Evolutionary conservation across 2,113 vertebrate genomes (phyloP).

Genomic region (Okapia johnstoni): DNA sequence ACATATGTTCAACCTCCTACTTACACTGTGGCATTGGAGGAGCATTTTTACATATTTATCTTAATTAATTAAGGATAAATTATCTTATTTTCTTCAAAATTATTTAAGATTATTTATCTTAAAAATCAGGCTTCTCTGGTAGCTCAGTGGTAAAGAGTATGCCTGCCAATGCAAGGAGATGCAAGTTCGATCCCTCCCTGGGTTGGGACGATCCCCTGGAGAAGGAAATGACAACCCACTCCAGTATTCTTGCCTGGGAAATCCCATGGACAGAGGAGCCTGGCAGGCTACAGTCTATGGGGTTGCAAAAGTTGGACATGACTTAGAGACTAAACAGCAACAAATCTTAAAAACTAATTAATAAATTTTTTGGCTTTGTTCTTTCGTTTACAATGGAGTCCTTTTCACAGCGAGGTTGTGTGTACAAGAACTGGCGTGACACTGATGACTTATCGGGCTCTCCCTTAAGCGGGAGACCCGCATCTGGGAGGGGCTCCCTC

Average conservation of each 20-base stretch:
- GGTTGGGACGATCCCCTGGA: neutral
- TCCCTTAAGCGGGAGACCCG: rapidly evolving
- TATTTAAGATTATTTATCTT: neutral
- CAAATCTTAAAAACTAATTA: neutral
- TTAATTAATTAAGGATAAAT: neutral
- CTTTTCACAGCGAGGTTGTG: neutral
- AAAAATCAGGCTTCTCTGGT: neutral
- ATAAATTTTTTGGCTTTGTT: neutral
- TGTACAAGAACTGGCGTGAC: rapidly evolving
- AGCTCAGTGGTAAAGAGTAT: neutral
- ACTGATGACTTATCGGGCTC: rapidly evolving
- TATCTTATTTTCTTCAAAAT: neutral
- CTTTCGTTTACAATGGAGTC: neutral
- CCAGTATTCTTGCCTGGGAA: neutral
- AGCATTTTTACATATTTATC: neutral
- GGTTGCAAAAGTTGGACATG: neutral
- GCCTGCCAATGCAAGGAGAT: neutral
- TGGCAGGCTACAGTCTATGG: neutral
- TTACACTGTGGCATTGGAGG: neutral
- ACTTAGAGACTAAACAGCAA: neutral
- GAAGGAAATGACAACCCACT: neutral
- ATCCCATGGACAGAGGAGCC: neutral
- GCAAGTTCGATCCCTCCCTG: neutral
- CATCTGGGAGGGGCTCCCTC: neutral
- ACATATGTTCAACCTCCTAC: rapidly evolving